Base-by-base conservation (phyloP, 2,113 vertebrate species). In the Tragelaphus strepsiceros region DNA sequence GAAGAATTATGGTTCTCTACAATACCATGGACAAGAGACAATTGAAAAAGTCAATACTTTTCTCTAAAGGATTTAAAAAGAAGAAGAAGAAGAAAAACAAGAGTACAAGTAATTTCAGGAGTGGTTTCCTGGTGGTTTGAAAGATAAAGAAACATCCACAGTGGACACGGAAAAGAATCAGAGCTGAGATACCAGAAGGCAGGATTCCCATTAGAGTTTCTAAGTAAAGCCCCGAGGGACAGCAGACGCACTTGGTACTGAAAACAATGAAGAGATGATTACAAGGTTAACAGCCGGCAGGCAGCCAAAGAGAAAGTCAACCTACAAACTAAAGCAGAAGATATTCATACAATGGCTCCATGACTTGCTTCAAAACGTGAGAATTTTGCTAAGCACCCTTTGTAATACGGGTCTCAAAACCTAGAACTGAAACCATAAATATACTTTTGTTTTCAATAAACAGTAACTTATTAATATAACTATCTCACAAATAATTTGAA, bases 1-100 rank as follows among this genome's bases (percentile, higher is more conserved):
- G 64, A 71, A 35, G 17, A n/a, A 58, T 13, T 56, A 46, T 0
- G 24, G 49, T 12, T 77, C n/a, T 28, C 16, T 6, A 1, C 0
- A 0, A 7, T 0, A 35, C 16, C 12, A 1, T 0, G 1, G 11
- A 46, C 21, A 43, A 28, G 26, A 54, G 0, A 49, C 28, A 17
- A n/a, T 3, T 3, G 2, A 21, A 7, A n/a, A 26, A 24, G 11
- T 11, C 58, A 28, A n/a, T 16, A 21, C 8, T 11, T 8, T 51
- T 90, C 49, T 61, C 6, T 8, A 6, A 1, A 6, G 19, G 39
- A 80, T 58, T 56, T 1, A 8, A 61, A 5, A 54, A 10, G 7
- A 64, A 19, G 8, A 24, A 10, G 4, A 7, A n/a, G 4, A 19
- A 9, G 2, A 21, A 26, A 21, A 54, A 30, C 6, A 22, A 39